Evolutionary conservation across 2,113 vertebrate species (phyloP).

Genomic region (Colius striatus): DNA sequence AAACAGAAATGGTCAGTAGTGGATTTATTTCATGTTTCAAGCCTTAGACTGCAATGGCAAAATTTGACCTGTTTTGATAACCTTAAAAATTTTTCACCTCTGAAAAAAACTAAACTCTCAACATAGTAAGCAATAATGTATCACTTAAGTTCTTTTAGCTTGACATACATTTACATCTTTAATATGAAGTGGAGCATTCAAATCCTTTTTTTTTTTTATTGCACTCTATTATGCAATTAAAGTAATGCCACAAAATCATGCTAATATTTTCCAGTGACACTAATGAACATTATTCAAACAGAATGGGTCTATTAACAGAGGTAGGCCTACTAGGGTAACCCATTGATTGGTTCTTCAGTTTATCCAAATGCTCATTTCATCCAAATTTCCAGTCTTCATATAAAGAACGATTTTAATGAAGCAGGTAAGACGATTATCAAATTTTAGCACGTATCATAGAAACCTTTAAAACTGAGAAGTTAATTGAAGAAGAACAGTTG

Average conservation of each 20-base stretch:
- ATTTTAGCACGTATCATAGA: neutral
- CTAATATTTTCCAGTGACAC: neutral
- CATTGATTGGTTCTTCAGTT: neutral
- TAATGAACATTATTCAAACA: constrained; percentile 7
- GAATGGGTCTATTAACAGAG: constrained; percentile 21
- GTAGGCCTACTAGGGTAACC: neutral
- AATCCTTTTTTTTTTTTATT: neutral
- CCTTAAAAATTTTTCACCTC: neutral
- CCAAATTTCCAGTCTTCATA: neutral
- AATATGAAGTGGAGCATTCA: neutral
- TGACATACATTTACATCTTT: neutral
- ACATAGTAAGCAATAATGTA: neutral
- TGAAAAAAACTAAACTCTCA: neutral
- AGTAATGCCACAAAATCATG: neutral
- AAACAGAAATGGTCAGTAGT: too few species aligned
- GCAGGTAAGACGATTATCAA: neutral
- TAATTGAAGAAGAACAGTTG: neutral
- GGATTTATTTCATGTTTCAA: constrained; percentile 12
- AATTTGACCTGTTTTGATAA: neutral
- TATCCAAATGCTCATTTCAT: constrained; percentile 4
- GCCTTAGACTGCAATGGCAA: neutral
- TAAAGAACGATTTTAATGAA: neutral
- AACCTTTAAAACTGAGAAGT: neutral
- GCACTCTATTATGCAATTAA: neutral
- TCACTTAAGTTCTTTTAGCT: neutral